Evolutionary conservation across 2,113 vertebrate species (phyloP), one percentile per base, ranked within the genome.

Genomic region (Sisor rabdophorus): DNA sequence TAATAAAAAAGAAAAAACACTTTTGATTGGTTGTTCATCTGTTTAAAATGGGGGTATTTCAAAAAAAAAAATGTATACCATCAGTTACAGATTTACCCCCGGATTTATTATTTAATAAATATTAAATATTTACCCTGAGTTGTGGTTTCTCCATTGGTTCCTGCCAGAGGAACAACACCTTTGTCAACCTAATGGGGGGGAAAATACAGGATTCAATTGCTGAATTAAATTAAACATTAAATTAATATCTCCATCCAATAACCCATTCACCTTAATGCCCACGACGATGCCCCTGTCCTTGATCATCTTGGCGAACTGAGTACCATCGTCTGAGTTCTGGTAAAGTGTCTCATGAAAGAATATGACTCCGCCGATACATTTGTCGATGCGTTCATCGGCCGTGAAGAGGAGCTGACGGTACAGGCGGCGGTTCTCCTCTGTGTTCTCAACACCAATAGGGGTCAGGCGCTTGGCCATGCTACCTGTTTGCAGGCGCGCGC

Each of bases 271-370:
- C 95, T 99, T 99, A 87, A 99, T 99, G 85, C 97, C 97, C 72
- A 97, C 95, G 0, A 98, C 90, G 1, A 99, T 96, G 88, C 91
- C 94, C 61, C 94, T 95, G 84, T 96, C 94, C 84, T 95, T 93
- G 89, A 98, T 94, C 84, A 95, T 88, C 81, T 93, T 89, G 73
- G 94, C 86, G 0, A 99, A 99, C 65, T 87, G 70, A 1, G 93
- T 93, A 54, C 95, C 95, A 0, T 96, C 94, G 0, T 98, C 95
- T 0, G 94, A 90, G 86, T 87, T 95, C 91, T 99, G 97, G 89
- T 99, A 99, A 78, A 99, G 92, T 2, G 97, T 98, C 90, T 99
- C 97, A 0, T 99, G 97, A 92, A 99, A 99, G 90, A 99, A 99
- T 86, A 99, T 99, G 79, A 98, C 95, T 0, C 97, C 97, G 0